Conservation (phyloP, 1,140 invertebrate species). For the Ctenoplectra terminalis region DNA sequence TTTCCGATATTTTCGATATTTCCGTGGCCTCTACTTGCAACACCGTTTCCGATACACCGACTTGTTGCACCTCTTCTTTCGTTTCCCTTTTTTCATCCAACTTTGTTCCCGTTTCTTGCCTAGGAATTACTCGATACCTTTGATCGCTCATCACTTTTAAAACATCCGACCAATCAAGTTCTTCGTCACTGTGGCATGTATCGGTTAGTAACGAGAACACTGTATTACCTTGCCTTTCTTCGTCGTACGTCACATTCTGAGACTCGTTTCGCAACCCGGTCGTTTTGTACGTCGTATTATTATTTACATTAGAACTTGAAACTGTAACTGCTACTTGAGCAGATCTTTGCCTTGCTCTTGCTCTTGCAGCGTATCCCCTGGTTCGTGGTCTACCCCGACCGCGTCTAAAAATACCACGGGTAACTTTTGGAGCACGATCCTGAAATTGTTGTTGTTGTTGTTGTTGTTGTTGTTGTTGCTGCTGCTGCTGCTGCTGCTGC, state of each 20-base stretch:
- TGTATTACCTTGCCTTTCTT: slow-evolving; percentile 15
- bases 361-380: slow-evolving; percentile 19
- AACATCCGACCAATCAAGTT: slow-evolving; percentile 52
- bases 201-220: slow-evolving; percentile 56
- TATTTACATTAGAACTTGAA: not conserved
- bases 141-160: slow-evolving; percentile 45
- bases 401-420: slow-evolving; percentile 32
- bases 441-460: not conserved
- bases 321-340: not conserved
- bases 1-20: no score
- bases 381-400: slow-evolving; percentile 37
- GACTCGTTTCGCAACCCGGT: not conserved
- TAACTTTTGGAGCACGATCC: not conserved
- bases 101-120: not conserved
- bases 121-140: not conserved
- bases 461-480: no score
- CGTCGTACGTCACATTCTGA: not conserved
- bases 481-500: no score
- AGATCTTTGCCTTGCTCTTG: slow-evolving; percentile 9
- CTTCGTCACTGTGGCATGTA: slow-evolving; percentile 48
- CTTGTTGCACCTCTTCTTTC: not conserved
- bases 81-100: not conserved
- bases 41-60: not conserved
- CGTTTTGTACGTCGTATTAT: not conserved
- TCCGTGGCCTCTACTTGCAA: not conserved